Evolutionary conservation across 2,888 invertebrate genomes (phyloP).

Genomic region (Thera obeliscata): DNA sequence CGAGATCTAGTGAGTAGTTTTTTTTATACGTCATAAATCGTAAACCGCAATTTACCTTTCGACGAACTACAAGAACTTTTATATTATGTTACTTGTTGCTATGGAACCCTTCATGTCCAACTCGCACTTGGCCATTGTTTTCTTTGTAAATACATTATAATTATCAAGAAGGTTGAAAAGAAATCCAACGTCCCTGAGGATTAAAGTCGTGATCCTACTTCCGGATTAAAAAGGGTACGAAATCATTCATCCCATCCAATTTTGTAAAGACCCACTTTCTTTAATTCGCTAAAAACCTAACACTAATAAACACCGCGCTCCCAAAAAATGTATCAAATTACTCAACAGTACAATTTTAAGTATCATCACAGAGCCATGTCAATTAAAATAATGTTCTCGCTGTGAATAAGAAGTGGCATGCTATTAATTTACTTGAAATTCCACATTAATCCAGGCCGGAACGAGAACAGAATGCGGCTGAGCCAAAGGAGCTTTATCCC

Average conservation of each 20-base stretch:
- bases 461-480: slow-evolving; percentile 17
- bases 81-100: too few species aligned
- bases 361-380: slow-evolving; percentile 49
- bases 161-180: too few species aligned
- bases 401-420: slow-evolving; percentile 52
- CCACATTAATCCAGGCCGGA: slow-evolving; percentile 57
- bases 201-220: too few species aligned
- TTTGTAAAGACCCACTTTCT: neutral
- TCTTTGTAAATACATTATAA: too few species aligned
- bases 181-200: too few species aligned
- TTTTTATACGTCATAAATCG: too few species aligned
- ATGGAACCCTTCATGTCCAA: too few species aligned
- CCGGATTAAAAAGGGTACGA: too few species aligned
- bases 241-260: slow-evolving; percentile 1
- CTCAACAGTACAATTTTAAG: slow-evolving; percentile 42
- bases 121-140: too few species aligned
- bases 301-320: slow-evolving; percentile 17
- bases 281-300: slow-evolving; percentile 9
- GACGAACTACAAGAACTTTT: too few species aligned
- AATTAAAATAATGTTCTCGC: slow-evolving; percentile 58
- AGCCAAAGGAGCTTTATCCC: slow-evolving; percentile 12
- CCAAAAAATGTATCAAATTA: slow-evolving; percentile 36
- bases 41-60: too few species aligned
- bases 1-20: too few species aligned
- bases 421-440: slow-evolving; percentile 65